A percentile compares a stretch with the other conserved stretches of the same genome.
These are phyloP conservation scores for Megalonaias nervosa DNA, from an alignment of 1,140 invertebrate genomes.

Conservation along the genomic window DNA sequence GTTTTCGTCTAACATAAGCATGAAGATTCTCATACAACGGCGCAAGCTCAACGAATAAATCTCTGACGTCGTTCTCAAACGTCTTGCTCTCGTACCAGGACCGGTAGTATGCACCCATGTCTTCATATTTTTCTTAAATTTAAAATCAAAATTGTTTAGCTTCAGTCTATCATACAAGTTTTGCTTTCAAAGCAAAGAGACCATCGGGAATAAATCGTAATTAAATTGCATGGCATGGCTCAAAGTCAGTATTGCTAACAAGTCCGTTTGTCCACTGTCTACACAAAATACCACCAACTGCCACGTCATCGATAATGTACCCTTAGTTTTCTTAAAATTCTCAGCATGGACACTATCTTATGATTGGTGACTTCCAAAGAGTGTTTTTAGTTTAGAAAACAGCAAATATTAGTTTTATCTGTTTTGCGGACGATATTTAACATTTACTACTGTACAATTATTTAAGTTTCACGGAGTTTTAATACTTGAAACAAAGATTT, in stretches of 20 bases:
- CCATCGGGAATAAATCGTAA: background rate
- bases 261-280: too few species aligned
- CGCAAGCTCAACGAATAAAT: slow-evolving; percentile 86
- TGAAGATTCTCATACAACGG: slow-evolving; percentile 92
- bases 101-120: slow-evolving; percentile 80
- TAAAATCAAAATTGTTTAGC: background rate
- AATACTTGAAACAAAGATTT: too few species aligned
- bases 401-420: too few species aligned
- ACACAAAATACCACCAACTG: too few species aligned
- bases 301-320: too few species aligned
- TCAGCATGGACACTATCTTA: background rate
- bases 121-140: slow-evolving; percentile 66
- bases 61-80: slow-evolving; percentile 78
- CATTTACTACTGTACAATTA: too few species aligned
- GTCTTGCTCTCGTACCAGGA: slow-evolving; percentile 61
- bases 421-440: too few species aligned
- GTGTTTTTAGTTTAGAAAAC: too few species aligned
- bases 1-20: slow-evolving; percentile 87
- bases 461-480: too few species aligned
- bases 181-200: too few species aligned
- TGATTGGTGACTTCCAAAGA: background rate
- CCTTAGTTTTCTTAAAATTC: background rate
- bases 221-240: background rate
- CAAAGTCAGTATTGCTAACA: background rate
- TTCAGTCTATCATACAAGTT: background rate